A percentile compares a stretch with the other conserved stretches of the same genome.
Conservation (phyloP, 2,113 vertebrate genomes). For the Neogale vison region DNA sequence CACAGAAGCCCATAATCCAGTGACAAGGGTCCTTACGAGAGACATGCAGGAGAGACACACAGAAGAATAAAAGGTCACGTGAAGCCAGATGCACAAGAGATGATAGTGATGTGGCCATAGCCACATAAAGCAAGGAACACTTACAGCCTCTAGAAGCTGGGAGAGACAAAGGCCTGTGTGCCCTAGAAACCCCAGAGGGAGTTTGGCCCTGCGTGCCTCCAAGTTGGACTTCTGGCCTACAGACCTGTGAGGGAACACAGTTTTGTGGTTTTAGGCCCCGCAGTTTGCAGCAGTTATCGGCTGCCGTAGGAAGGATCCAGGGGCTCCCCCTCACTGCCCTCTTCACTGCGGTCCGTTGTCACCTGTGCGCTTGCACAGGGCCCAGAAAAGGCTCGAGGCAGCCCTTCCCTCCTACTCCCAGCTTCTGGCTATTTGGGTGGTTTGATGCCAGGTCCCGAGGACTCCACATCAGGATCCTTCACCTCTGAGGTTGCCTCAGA, state of each 20-base stretch:
- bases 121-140: neutral
- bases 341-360: neutral
- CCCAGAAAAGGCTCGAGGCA: neutral
- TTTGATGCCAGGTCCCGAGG: neutral
- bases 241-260: neutral
- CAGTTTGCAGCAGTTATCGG: neutral
- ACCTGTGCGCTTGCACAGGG: neutral
- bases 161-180: neutral
- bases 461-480: neutral
- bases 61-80: neutral
- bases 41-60: neutral
- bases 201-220: neutral
- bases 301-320: neutral
- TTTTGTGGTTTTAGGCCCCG: neutral
- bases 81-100: neutral
- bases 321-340: no score
- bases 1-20: neutral
- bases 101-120: neutral
- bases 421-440: neutral
- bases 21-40: neutral
- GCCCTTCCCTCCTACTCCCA: neutral
- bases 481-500: neutral
- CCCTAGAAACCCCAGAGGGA: neutral
- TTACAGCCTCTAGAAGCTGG: neutral
- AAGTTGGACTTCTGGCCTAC: neutral